Base-by-base conservation (phyloP, 2,113 vertebrate species). In the Rhipidura dahli region DNA sequence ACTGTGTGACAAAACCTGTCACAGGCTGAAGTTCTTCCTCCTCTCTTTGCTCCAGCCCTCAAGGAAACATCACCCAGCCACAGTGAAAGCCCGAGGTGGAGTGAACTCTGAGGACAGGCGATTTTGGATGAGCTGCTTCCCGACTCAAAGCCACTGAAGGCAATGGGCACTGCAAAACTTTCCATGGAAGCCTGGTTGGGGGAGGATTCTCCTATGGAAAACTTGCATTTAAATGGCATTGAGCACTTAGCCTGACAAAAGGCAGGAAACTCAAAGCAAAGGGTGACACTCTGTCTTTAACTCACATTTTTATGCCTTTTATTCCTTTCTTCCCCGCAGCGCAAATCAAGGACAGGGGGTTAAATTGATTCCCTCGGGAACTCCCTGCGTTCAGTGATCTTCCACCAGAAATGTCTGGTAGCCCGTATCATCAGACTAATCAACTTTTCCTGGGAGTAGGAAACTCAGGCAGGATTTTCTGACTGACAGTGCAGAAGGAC, bases 251-350 rank as follows among this genome's bases (percentile, higher is more conserved):
- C 86, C 57, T 94, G 77, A 97, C 90, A 96, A 97, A 97, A 95
- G 92, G 86, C 96, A 96, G 96, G 92, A 96, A 96, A 82, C 79
- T 91, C 90, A 94, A 96, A 95, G 96, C 92, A 96, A 87, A 93
- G 92, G 23, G 31, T 69, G 72, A 91, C 83, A 65, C 86, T 83
- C 68, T 79, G 88, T 93, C 93, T 94, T 96, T 81, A 96, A 89
- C 83, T 87, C 91, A 87, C 83, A 87, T 96, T 96, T 96, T 96
- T 96, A 84, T 94, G 86, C 69, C 83, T 93, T 89, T 95, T 89
- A 96, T 84, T 94, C 45, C 49, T 89, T 95, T 92, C 61, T 87
- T 90, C 33, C 53, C 27, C 11, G 6, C 20, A 75, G 88, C 50
- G 72, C 86, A 92, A 89, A 89, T 84, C 78, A 84, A 93, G 92